Conservation (phyloP, 2,113 vertebrate genomes). For the Rhizomys pruinosus region DNA sequence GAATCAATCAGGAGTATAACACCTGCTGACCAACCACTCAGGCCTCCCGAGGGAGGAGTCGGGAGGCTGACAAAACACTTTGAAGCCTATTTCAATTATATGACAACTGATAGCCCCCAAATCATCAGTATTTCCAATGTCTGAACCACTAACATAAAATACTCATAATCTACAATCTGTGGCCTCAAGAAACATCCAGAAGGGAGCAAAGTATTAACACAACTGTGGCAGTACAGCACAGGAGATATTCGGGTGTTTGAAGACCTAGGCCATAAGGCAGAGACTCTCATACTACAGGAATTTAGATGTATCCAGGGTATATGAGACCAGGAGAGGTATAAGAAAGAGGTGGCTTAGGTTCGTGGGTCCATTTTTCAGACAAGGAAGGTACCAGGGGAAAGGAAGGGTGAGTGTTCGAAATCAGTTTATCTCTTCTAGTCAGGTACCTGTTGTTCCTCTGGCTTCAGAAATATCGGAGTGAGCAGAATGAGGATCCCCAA, state of each 20-base stretch:
- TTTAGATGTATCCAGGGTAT: accelerated
- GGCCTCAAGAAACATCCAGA: not conserved
- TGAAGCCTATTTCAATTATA: not conserved
- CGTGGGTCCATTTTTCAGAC: accelerated
- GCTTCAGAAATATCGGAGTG: constrained; percentile 31
- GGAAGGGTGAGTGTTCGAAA: accelerated
- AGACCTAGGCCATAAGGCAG: not conserved
- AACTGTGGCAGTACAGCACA: accelerated
- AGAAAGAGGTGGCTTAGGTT: not conserved
- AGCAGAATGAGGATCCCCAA: accelerated
- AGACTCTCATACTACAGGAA: accelerated
- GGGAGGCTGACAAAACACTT: not conserved
- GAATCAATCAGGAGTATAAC: not conserved
- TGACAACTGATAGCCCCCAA: not conserved
- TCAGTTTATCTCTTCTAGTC: accelerated
- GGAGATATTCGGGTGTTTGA: not conserved
- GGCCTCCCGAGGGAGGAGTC: not conserved
- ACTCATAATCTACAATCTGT: not conserved
- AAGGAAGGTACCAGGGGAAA: not conserved
- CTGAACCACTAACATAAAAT: not conserved
- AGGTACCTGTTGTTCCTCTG: constrained; percentile 79
- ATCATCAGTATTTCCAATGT: not conserved
- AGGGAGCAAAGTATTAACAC: no score
- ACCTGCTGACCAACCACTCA: no score
- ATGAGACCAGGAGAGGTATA: accelerated